Conservation (phyloP, 2,888 invertebrate species). For the Masnerella sp. region DNA sequence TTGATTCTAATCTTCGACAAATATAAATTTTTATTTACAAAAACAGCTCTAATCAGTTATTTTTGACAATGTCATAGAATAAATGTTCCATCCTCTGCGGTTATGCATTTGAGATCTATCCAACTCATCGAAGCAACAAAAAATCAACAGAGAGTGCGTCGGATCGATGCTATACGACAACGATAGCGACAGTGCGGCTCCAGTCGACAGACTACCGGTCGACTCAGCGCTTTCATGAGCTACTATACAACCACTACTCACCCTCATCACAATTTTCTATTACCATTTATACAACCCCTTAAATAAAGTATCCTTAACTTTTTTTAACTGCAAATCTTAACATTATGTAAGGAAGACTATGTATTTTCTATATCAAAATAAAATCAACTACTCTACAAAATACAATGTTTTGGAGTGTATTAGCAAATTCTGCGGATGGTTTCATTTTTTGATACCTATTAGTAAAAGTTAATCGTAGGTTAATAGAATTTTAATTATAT, state of each 20-base stretch:
- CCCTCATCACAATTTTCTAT: constrained; percentile 55
- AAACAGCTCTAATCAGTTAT: no score
- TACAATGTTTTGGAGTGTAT: no score
- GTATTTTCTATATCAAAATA: no score
- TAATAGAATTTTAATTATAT: no score
- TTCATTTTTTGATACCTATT: no score
- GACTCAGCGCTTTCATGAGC: constrained; percentile 48
- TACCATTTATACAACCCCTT: constrained; percentile 59
- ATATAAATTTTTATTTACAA: no score
- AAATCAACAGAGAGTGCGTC: constrained; percentile 65
- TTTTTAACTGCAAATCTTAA: constrained; percentile 39
- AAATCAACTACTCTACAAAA: no score
- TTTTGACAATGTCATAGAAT: no score
- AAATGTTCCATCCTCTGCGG: constrained; percentile 47
- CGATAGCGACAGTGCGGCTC: constrained; percentile 74
- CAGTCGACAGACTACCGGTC: constrained; percentile 67
- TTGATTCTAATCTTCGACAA: no score
- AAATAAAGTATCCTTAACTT: constrained; percentile 52
- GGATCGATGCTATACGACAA: constrained; percentile 70
- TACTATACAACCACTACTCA: constrained; percentile 37
- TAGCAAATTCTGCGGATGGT: no score
- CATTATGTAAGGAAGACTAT: constrained; percentile 13
- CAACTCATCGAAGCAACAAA: constrained; percentile 64
- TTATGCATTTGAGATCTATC: constrained; percentile 49
- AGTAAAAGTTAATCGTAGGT: no score